A percentile compares a stretch with the other conserved stretches of the same genome.
These are phyloP conservation scores for Sinocyclocheilus anshuiensis DNA, from an alignment of 2,113 vertebrate genomes.

Conservation along the genomic window DNA sequence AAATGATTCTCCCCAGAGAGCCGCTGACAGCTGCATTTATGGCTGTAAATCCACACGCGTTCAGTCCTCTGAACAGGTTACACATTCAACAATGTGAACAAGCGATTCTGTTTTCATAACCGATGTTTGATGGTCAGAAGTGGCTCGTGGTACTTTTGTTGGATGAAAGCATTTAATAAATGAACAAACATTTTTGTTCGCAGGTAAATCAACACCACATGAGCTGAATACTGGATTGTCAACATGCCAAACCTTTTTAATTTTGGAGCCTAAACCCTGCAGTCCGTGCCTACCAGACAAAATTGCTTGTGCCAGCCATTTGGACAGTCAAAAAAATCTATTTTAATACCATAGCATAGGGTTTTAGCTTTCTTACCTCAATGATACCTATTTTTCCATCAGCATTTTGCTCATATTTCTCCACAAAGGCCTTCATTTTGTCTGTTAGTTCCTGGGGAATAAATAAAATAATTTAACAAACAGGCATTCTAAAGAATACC, in stretches of 20 bases:
- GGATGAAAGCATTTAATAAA: not conserved
- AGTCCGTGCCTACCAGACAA: not conserved
- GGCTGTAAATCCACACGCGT: not conserved
- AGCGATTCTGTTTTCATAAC: not conserved
- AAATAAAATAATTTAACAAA: not conserved
- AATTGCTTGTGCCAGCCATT: not conserved
- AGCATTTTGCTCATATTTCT: slow-evolving; percentile 81
- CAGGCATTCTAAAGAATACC: not conserved
- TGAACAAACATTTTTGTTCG: not conserved
- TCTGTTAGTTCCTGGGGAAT: slow-evolving; percentile 83
- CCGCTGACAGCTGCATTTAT: not conserved
- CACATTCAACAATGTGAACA: not conserved
- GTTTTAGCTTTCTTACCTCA: slow-evolving; percentile 78
- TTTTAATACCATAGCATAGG: not conserved
- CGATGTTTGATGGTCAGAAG: not conserved
- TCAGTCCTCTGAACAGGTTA: not conserved
- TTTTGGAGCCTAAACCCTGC: not conserved
- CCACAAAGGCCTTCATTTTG: slow-evolving; percentile 89
- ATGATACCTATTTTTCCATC: slow-evolving; percentile 89
- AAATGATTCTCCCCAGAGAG: not conserved
- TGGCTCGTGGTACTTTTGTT: not conserved
- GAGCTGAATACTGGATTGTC: not conserved
- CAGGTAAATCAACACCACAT: not conserved
- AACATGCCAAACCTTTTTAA: not conserved
- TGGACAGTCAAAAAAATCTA: not conserved